A percentile compares a stretch with the other conserved stretches of the same genome.
These are phyloP conservation scores for Microtus ochrogaster DNA, from an alignment of 2,113 vertebrate genomes.

Conservation along the genomic window DNA sequence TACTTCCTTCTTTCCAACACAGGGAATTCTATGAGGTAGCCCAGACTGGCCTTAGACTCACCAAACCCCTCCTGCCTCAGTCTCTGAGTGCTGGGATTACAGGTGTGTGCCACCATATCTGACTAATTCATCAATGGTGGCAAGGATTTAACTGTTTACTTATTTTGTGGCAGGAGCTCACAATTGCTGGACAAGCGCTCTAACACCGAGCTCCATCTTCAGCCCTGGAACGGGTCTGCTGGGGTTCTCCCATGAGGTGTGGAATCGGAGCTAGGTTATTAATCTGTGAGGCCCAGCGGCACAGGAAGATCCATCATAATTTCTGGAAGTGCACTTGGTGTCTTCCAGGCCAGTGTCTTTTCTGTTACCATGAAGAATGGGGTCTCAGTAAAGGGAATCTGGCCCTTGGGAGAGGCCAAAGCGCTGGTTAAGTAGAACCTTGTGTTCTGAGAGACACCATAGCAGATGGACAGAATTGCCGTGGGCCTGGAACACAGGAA, in stretches of 20 bases:
- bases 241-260: slow-evolving; percentile 67
- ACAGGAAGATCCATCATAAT: slow-evolving; percentile 86
- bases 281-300: slow-evolving; percentile 81
- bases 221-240: slow-evolving; percentile 68
- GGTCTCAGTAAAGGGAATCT: slow-evolving; percentile 74
- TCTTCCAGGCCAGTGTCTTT: slow-evolving; percentile 79
- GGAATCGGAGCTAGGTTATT: slow-evolving; percentile 82
- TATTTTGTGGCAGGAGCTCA: background rate
- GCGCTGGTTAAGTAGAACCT: slow-evolving; percentile 76
- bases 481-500: slow-evolving; percentile 62
- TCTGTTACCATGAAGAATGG: slow-evolving; percentile 77
- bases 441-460: slow-evolving; percentile 48
- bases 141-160: background rate
- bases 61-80: background rate
- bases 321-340: slow-evolving; percentile 83
- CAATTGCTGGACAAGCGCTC: background rate
- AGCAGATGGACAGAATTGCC: slow-evolving; percentile 74
- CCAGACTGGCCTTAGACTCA: background rate
- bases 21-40: too few species aligned
- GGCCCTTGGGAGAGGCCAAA: slow-evolving; percentile 74
- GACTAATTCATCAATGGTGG: background rate
- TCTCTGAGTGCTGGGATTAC: background rate
- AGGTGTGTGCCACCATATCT: background rate
- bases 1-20: too few species aligned
- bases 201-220: background rate